Percentiles rank a stretch among this genome's conserved stretches.
phyloP scores from a whole-genome alignment of 2,888 invertebrate genomes.

The Megamerina dolium region DNA sequence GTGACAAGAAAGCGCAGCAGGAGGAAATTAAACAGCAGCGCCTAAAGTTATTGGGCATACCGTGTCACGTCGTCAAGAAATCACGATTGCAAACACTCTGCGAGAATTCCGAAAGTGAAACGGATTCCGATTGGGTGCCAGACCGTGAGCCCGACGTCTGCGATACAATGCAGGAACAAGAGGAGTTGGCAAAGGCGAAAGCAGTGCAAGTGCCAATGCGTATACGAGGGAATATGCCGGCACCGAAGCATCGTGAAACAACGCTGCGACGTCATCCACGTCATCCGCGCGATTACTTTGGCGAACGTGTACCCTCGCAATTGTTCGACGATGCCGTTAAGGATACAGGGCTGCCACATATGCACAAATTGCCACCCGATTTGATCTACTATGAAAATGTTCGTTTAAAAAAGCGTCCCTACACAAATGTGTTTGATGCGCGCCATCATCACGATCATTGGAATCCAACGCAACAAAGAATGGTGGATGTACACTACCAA shows the following conservation, averaged over 20 bases:
- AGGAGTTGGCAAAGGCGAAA: not conserved
- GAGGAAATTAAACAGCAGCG: constrained; percentile 20
- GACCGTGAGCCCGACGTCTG: constrained; percentile 20
- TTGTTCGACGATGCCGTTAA: constrained; percentile 30
- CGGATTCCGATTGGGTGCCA: constrained; percentile 42
- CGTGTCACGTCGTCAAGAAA: constrained; percentile 30
- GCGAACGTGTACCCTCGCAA: constrained; percentile 30
- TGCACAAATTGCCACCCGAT: constrained; percentile 31
- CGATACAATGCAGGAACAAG: constrained; percentile 1
- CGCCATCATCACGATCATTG: constrained; percentile 47
- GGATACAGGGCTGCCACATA: constrained; percentile 25
- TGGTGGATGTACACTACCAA: constrained; percentile 39
- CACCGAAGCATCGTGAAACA: constrained; percentile 38
- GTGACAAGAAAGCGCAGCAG: not conserved
- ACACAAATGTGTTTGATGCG: constrained; percentile 32
- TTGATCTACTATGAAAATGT: constrained; percentile 31
- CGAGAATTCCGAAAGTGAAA: constrained; percentile 24
- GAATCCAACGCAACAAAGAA: constrained; percentile 37
- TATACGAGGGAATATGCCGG: constrained; percentile 42
- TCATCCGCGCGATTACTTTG: constrained; percentile 31
- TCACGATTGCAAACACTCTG: constrained; percentile 28
- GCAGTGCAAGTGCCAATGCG: constrained; percentile 17
- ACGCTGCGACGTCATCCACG: constrained; percentile 39
- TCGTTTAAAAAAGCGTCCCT: constrained; percentile 29
- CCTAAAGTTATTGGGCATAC: constrained; percentile 30